Percentiles rank a stretch among this genome's conserved stretches.
phyloP scores from a whole-genome alignment of 2,113 vertebrate genomes.

The Colistium nudipinnis region DNA sequence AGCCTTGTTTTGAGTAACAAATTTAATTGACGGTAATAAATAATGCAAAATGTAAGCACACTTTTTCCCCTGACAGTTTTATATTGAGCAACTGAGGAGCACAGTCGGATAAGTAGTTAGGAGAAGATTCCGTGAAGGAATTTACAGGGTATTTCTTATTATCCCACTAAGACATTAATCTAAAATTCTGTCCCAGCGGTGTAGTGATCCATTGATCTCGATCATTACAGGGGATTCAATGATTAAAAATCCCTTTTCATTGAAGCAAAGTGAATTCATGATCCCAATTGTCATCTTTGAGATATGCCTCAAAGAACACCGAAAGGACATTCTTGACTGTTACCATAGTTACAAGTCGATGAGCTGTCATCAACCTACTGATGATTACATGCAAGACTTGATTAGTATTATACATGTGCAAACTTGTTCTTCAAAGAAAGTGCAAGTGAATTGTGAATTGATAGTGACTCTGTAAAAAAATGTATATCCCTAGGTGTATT shows the following conservation, averaged over 20 bases:
- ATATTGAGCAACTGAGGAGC: neutral
- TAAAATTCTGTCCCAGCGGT: neutral
- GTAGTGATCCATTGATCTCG: neutral
- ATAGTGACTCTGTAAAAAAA: too few relatives aligned
- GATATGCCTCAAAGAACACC: too few relatives aligned
- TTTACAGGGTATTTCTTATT: neutral
- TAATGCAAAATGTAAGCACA: neutral
- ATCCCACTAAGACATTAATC: neutral
- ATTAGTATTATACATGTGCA: neutral
- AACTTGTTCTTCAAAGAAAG: neutral
- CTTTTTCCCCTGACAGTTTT: conserved; percentile 5
- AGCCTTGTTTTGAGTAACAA: conserved; percentile 7
- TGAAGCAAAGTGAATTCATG: neutral
- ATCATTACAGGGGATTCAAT: neutral
- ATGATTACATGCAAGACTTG: neutral
- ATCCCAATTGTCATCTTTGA: neutral
- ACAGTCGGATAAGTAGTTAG: neutral
- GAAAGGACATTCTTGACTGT: too few relatives aligned
- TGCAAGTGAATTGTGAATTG: too few relatives aligned
- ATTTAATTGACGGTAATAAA: neutral
- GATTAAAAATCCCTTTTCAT: neutral
- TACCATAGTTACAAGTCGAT: neutral
- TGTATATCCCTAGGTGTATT: too few relatives aligned
- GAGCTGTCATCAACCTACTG: neutral
- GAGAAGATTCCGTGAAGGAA: neutral